A percentile compares a stretch with the other conserved stretches of the same genome.
Evolutionary conservation across 1,140 invertebrate species (phyloP).

Genomic region (Tribolium castaneum): DNA sequence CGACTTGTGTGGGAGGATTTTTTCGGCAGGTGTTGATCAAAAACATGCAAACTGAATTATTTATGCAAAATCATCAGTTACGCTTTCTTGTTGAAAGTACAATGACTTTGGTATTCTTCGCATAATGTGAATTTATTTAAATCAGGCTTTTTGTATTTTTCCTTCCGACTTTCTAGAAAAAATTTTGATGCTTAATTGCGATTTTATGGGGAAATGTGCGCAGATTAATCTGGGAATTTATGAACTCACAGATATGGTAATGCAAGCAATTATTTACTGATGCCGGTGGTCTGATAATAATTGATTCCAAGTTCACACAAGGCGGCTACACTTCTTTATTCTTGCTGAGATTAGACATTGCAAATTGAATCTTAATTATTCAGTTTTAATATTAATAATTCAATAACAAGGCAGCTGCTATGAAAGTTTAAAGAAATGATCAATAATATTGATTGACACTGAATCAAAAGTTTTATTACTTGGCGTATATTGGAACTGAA

Average conservation of each 20-base stretch:
- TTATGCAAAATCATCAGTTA: conserved; percentile 29
- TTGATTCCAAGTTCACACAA: neutral
- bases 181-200: neutral
- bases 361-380: neutral
- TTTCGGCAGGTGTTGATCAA: conserved; percentile 5
- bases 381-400: neutral
- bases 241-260: neutral
- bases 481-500: too few species aligned
- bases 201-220: neutral
- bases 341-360: neutral
- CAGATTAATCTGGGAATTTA: neutral
- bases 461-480: neutral
- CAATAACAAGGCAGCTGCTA: neutral
- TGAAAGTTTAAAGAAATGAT: neutral
- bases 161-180: conserved; percentile 18
- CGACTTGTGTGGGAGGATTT: neutral
- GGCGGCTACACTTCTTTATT: neutral
- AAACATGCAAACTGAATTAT: neutral
- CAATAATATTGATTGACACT: neutral
- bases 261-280: neutral
- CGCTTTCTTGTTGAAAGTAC: conserved; percentile 31
- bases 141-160: neutral
- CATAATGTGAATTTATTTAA: conserved; percentile 15
- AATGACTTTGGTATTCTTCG: conserved; percentile 11
- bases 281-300: too few species aligned